Evolutionary conservation across 2,797 vertebrate genomes (phyloP), one percentile per base, ranked within the genome.

Genomic region (Peromyscus nudipes): DNA sequence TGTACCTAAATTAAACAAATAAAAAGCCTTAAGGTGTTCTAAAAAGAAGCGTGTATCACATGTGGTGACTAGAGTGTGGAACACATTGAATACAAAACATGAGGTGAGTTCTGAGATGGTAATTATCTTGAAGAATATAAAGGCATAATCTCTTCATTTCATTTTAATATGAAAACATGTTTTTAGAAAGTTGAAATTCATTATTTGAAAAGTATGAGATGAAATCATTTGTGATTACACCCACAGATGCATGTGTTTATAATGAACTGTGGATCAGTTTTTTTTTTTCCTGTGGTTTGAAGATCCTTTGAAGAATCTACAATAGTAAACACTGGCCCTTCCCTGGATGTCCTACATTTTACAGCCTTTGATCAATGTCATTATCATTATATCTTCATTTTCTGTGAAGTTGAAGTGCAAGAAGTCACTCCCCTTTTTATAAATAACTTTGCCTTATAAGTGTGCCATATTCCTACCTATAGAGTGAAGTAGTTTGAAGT

Each of bases 221-320:
- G 55, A 92, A 62, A 86, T 80, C 19, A 76, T 81, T 65, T 91
- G 60, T 89, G 37, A 91, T 34, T 69, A 65, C 43, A 83, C 40
- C 62, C 87, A 40, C 46, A 64, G 52, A 79, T 52, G 17, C 60
- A 19, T 84, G 8, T 77, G 21, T 88, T 17, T 88, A 3, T 57
- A 89, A 93, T 92, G 76, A 73, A 81, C 93, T 93, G 73, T 91
- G 81, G 96, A 52, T n/a, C 16, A 46, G 13, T 81, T 95, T 94
- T 49, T 52, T 43, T 52, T 52, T 49, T 49, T 12, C 1, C 75
- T 55, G 55, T 43, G 11, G 57, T 79, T 87, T 92, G 27, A 82
- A 64, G 76, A 37, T 62, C 37, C 57, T 90, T 86, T 34, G 55
- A 49, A 43, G 0, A 82, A 1, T 16, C n/a, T 2, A 25, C 37